phyloP scores from a whole-genome alignment of 2,888 invertebrate species.

The Campopleginae sp. region DNA sequence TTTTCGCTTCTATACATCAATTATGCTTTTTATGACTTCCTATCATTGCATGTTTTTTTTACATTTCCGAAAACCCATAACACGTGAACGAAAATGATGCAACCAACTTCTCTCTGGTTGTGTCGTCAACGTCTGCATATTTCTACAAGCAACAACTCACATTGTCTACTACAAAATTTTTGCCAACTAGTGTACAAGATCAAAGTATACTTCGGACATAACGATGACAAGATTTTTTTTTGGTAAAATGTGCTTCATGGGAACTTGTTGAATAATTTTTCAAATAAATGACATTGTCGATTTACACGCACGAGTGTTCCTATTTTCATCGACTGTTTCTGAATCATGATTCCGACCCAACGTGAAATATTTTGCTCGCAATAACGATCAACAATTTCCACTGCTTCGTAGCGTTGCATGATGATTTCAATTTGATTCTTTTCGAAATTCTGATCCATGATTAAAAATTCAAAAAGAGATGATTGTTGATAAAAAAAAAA shows the following conservation, averaged over 20 bases:
- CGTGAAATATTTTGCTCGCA: not conserved
- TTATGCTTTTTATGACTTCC: not conserved
- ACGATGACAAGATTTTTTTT: not conserved
- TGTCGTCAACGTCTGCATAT: not conserved
- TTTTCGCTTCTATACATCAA: not conserved
- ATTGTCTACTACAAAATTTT: not conserved
- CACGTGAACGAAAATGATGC: not conserved
- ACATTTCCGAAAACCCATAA: not conserved
- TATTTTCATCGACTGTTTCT: not conserved
- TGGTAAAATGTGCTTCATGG: not conserved
- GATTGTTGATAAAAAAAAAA: not conserved
- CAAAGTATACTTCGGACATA: not conserved
- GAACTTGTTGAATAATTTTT: not conserved
- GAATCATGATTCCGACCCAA: not conserved
- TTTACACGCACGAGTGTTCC: not conserved
- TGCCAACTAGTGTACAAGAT: not conserved
- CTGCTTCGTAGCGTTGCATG: not conserved
- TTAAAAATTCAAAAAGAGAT: not conserved
- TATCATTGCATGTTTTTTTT: not conserved
- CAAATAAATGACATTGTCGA: not conserved
- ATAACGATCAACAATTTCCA: not conserved
- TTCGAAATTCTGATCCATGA: not conserved
- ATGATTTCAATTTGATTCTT: not conserved
- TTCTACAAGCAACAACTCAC: not conserved
- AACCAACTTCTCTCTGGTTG: not conserved